phyloP scores from a whole-genome alignment of 1,140 invertebrate species.

The Metopolophium dirhodum region DNA sequence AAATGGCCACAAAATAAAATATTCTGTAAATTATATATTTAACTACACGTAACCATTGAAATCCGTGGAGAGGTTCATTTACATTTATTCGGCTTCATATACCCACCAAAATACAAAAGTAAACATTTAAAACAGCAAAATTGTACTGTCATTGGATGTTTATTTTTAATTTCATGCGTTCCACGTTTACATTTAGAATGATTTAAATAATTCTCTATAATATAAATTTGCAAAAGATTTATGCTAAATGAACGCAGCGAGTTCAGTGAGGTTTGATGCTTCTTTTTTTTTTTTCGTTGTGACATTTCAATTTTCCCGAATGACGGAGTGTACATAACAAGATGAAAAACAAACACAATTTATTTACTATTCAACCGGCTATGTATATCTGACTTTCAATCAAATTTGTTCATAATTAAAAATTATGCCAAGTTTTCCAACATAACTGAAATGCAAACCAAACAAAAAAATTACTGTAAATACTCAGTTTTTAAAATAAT shows the following conservation, averaged over 20 bases:
- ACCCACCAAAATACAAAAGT: not conserved
- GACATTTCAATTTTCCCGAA: constrained; percentile 21
- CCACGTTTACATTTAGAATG: not conserved
- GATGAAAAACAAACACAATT: not conserved
- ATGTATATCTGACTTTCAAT: not conserved
- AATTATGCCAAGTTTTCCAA: not conserved
- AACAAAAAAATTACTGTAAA: not conserved
- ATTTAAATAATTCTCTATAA: constrained; percentile 7
- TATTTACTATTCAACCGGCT: not conserved
- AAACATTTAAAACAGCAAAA: constrained; percentile 5
- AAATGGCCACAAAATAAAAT: not conserved
- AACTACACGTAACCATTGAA: not conserved
- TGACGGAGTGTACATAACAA: not conserved
- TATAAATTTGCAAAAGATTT: not conserved
- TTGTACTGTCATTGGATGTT: not conserved
- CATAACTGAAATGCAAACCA: not conserved
- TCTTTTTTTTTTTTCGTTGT: not conserved
- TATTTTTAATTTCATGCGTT: constrained; percentile 24
- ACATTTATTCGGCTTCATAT: not conserved
- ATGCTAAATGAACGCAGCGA: not conserved
- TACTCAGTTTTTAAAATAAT: not conserved
- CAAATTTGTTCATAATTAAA: not conserved
- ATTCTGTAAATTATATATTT: not conserved
- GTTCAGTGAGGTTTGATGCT: not conserved
- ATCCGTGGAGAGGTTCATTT: not conserved